phyloP scores from a whole-genome alignment of 2,113 vertebrate species.

The Semnornis frantzii region DNA sequence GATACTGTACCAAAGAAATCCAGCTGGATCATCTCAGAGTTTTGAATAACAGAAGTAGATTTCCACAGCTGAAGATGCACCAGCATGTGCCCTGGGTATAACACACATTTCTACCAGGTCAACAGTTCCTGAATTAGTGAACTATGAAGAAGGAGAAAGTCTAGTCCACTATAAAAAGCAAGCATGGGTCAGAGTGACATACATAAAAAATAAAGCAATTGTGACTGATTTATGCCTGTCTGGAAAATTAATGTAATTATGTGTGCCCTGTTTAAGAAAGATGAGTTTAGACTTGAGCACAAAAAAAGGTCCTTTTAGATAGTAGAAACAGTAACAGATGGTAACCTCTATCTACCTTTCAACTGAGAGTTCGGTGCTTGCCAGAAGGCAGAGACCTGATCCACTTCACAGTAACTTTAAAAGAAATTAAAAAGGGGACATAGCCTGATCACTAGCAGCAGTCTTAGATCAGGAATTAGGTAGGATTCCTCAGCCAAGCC shows the following conservation, averaged over 20 bases:
- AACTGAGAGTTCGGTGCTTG: background rate
- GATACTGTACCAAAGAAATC: background rate
- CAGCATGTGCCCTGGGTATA: background rate
- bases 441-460: background rate
- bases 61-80: background rate
- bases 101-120: background rate
- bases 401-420: background rate
- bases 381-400: background rate
- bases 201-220: background rate
- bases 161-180: background rate
- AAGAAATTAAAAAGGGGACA: too few species aligned
- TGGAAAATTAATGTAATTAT: background rate
- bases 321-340: background rate
- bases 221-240: background rate
- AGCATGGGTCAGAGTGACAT: background rate
- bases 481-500: background rate
- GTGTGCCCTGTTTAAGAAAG: background rate
- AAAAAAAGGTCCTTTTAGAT: background rate
- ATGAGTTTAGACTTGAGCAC: rapidly evolving
- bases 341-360: background rate
- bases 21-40: background rate
- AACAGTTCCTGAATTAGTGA: background rate
- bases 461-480: background rate
- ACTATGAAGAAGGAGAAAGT: background rate
- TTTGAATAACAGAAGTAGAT: background rate